Percentiles rank a stretch among this genome's conserved stretches.
Evolutionary conservation across 2,888 invertebrate species (phyloP).

Genomic region (Minunthozetes semirufus): DNA sequence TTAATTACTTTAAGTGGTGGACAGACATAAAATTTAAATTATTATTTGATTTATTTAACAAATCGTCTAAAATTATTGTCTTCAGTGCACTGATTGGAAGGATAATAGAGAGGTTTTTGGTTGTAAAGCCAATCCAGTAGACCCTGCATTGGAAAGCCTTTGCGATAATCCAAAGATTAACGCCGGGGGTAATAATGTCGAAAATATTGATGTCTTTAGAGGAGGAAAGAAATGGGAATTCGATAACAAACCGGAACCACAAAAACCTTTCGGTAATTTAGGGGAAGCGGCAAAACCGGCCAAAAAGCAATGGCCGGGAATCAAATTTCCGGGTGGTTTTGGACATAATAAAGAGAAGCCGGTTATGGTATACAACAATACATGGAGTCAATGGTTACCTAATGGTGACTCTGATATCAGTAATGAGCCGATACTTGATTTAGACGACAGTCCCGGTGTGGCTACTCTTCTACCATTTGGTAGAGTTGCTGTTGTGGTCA

Average conservation of each 20-base stretch:
- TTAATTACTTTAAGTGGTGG: no score
- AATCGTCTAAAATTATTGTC: background rate
- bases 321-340: background rate
- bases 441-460: conserved; percentile 2
- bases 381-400: conserved; percentile 4
- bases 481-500: conserved; percentile 14
- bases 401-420: background rate
- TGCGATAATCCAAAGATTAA: conserved; percentile 16
- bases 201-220: background rate
- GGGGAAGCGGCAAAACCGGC: background rate
- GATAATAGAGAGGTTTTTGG: background rate
- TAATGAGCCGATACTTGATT: background rate
- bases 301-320: background rate
- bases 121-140: background rate
- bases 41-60: no score
- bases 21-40: no score
- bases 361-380: conserved; percentile 15
- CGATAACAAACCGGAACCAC: background rate
- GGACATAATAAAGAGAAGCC: background rate
- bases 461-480: background rate
- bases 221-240: conserved; percentile 10
- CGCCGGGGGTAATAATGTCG: conserved; percentile 5
- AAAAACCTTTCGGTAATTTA: conserved; percentile 8
- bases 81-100: conserved; percentile 9
- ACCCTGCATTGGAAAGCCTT: background rate